phyloP scores from a whole-genome alignment of 1,140 invertebrate species.

The Saxidomus purpurata region DNA sequence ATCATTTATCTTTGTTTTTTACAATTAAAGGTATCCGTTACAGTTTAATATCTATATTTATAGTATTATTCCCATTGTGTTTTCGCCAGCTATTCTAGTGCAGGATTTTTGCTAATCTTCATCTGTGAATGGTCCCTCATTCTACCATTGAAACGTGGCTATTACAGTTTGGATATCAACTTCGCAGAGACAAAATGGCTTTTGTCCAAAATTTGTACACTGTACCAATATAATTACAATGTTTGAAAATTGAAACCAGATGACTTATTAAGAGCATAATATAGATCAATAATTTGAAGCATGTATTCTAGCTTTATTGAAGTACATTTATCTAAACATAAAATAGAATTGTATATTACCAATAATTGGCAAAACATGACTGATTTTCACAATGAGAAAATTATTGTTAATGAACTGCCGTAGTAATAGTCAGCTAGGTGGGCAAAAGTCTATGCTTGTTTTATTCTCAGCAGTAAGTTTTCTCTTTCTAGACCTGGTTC shows the following conservation, averaged over 20 bases:
- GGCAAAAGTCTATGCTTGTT: too few relatives aligned
- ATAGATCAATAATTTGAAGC: too few relatives aligned
- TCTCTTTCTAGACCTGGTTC: too few relatives aligned
- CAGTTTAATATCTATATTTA: neutral
- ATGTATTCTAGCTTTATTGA: too few relatives aligned
- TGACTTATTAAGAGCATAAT: too few relatives aligned
- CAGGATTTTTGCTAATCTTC: neutral
- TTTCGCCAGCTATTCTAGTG: neutral
- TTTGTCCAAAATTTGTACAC: neutral
- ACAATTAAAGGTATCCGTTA: neutral
- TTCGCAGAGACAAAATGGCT: neutral
- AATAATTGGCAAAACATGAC: too few relatives aligned
- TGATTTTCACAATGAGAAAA: too few relatives aligned
- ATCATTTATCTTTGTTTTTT: neutral
- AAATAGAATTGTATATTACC: too few relatives aligned
- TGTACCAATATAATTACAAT: neutral
- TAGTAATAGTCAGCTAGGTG: too few relatives aligned
- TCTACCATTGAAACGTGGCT: neutral
- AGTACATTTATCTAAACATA: too few relatives aligned
- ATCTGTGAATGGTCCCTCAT: neutral
- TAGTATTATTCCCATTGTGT: neutral
- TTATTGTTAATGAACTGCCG: too few relatives aligned
- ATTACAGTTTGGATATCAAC: slow-evolving; percentile 4
- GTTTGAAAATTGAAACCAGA: neutral
- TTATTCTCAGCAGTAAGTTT: too few relatives aligned